A percentile compares a stretch with the other conserved stretches of the same genome.
phyloP scores from a whole-genome alignment of 1,140 invertebrate genomes.

The Apocrypta bakeri region DNA sequence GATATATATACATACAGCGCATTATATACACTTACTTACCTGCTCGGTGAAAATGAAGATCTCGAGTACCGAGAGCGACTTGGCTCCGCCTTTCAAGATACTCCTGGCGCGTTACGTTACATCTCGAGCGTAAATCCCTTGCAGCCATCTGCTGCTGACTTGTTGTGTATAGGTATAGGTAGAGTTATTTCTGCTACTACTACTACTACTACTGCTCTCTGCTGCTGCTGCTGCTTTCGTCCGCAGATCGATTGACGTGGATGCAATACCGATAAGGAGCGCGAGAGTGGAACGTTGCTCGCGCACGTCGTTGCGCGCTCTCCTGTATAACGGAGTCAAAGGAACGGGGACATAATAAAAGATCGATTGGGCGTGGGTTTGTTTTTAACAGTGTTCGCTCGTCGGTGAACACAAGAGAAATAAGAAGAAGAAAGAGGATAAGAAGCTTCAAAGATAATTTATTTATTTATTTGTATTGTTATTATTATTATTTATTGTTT shows the following conservation, averaged over 20 bases:
- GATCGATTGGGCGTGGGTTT: slow-evolving; percentile 21
- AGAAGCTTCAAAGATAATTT: not conserved
- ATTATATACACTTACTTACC: not conserved
- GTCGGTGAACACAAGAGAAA: not conserved
- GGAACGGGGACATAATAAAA: slow-evolving; percentile 41
- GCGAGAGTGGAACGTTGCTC: not conserved
- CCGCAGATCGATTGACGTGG: not conserved
- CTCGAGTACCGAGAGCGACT: not conserved
- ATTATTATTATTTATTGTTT: slow-evolving; percentile 22
- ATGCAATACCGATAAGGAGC: slow-evolving; percentile 17
- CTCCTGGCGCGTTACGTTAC: slow-evolving; percentile 55
- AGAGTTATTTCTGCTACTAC: slow-evolving; percentile 44
- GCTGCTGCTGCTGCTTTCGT: slow-evolving; percentile 62
- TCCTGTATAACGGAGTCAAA: slow-evolving; percentile 35
- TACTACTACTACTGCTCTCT: too few relatives aligned
- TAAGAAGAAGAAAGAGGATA: not conserved
- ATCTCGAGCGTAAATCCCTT: slow-evolving; percentile 67
- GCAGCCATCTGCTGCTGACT: slow-evolving; percentile 26
- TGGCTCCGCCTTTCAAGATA: not conserved
- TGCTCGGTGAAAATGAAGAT: slow-evolving; percentile 33
- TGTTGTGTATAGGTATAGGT: not conserved
- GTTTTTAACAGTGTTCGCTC: too few relatives aligned
- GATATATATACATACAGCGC: slow-evolving; percentile 47
- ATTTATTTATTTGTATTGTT: slow-evolving; percentile 27
- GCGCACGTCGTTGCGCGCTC: not conserved